Evolutionary conservation across 1,140 invertebrate species (phyloP).

Genomic region (Aphis craccivora): DNA sequence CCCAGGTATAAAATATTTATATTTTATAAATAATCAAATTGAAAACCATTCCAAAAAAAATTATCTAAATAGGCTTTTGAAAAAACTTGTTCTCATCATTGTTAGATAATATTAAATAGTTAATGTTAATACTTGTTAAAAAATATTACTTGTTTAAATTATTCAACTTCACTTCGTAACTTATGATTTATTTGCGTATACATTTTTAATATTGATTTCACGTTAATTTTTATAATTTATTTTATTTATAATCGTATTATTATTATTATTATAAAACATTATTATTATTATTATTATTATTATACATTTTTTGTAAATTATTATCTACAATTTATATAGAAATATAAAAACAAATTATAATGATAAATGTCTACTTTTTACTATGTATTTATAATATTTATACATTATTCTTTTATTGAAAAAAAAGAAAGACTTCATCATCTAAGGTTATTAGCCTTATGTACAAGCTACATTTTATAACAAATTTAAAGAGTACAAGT

Average conservation of each 20-base stretch:
- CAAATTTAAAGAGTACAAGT: too few relatives aligned
- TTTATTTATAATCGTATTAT: slow-evolving; percentile 58
- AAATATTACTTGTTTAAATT: slow-evolving; percentile 58
- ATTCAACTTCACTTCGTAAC: slow-evolving; percentile 51
- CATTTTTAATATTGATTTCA: slow-evolving; percentile 57
- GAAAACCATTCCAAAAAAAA: slow-evolving; percentile 52
- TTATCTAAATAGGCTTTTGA: slow-evolving; percentile 42
- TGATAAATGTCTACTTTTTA: not conserved
- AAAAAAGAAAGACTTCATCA: too few relatives aligned
- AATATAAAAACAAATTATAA: slow-evolving; percentile 53
- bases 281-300: slow-evolving; percentile 46
- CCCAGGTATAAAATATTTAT: slow-evolving; percentile 24
- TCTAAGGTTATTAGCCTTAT: too few relatives aligned
- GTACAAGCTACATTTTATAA: too few relatives aligned
- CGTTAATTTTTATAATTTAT: slow-evolving; percentile 58
- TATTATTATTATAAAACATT: slow-evolving; percentile 50
- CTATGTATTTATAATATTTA: not conserved
- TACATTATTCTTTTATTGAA: too few relatives aligned
- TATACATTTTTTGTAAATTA: slow-evolving; percentile 54
- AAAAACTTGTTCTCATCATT: slow-evolving; percentile 55
- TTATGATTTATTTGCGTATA: slow-evolving; percentile 57
- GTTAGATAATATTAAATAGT: slow-evolving; percentile 57
- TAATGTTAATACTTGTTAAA: slow-evolving; percentile 56
- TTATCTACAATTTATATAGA: slow-evolving; percentile 56
- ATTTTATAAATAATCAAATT: slow-evolving; percentile 51